Base-by-base conservation (phyloP, 2,113 vertebrate genomes). In the Oreochromis aureus region DNA sequence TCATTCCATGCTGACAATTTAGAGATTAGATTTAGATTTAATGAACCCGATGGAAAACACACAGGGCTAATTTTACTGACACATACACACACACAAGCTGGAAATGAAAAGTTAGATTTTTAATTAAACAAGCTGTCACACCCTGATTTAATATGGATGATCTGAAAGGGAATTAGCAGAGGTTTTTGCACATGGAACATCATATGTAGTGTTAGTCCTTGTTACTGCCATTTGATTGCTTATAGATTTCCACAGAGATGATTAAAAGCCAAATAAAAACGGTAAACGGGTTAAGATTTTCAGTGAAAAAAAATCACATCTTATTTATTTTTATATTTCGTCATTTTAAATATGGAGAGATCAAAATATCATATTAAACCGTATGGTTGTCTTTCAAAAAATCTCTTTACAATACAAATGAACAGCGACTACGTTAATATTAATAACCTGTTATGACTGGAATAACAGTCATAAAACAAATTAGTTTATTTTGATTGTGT, bases 11-110 rank as follows among this genome's bases (percentile, higher is more conserved):
- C 71, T 81, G 71, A 87, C 82, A 56, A 34, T 59, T 54, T 32
- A 51, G 84, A 86, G 56, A 39, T 66, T 66, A 66, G 61, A 66
- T 66, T 66, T 66, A 66, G 48, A 54, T 81, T 83, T 54, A 87
- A 86, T 83, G 80, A 89, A 59, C 27, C 86, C 4, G 34, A 82
- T 55, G 76, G 83, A 84, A 91, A 89, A 84, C 54, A 54, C 6
- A 15, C 46, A 19, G 30, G 27, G 19, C 44, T 54, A 16, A 15
- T 84, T 44, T 34, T 48, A 22, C 13, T 44, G 13, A n/a, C 34
- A 30, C 6, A 32, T 58, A 16, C 7, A 73, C 44, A 6, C 8
- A 30, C 48, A 34, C 18, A 78, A 78, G 10, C 18, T 53, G 22
- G 10, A 48, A 3, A n/a, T 61, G 34, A 41, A 61, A 81, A 82